Evolutionary conservation across 2,113 vertebrate genomes (phyloP), one percentile per base, ranked within the genome.

Genomic region (Erythrocercus mccallii): DNA sequence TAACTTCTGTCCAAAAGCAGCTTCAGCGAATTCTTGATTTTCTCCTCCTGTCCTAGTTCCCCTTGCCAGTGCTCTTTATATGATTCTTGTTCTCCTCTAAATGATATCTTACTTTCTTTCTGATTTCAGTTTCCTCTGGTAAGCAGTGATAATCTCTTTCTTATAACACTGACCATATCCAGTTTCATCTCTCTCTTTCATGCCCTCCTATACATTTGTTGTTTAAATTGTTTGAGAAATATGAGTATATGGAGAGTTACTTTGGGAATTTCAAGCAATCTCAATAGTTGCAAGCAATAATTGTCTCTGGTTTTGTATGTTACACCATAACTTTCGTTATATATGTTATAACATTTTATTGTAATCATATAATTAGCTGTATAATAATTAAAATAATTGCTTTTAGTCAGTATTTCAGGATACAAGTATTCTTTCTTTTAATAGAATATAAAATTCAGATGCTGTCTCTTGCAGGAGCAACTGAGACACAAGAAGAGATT

Each of bases 381-480:
- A 51, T 38, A 45, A 62, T 80, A 87, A 82, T 80, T 37, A 62
- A 86, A 91, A 40, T 30, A 42, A 68, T 25, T 65, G 6, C 5
- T 72, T 27, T 21, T 83, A 35, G 17, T 73, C 35, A 45, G 8
- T 66, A 33, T 81, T 87, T 87, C 70, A 88, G 56, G 30, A 45
- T 82, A 51, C 16, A 68, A 70, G 11, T 53, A 73, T 90, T 73
- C 23, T 70, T 86, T 54, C 44, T 81, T 79, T 60, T 78, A 66
- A 54, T 38, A 48, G 48, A 71, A 82, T 69, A 54, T 87, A 69
- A 91, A 95, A 88, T 76, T 81, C 60, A 66, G 20, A 9, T 86
- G 22, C 65, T 78, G 4, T 97, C 62, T 97, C 74, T 96, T 97
- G 47, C 96, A 99, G 98, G 98, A 99, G 58, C 98, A 99, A 69